Conservation (phyloP, 30 jellyfish, hydroid and myxozoan species). For the Aurelia sp. region DNA sequence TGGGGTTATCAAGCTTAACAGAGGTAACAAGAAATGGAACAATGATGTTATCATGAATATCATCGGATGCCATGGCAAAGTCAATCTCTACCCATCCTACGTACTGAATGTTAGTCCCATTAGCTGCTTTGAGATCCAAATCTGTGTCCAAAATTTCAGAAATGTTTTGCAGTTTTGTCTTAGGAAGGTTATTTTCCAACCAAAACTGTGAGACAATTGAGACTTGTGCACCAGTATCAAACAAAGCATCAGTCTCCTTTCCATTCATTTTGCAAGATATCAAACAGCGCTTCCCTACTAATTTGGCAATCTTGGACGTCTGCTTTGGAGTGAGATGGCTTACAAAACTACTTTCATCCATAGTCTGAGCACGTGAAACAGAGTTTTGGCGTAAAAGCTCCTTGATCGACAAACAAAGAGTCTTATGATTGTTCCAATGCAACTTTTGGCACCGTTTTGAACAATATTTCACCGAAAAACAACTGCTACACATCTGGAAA, state of each 20-base stretch:
- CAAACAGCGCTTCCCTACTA: slow-evolving; percentile 20
- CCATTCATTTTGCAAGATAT: slow-evolving; percentile 15
- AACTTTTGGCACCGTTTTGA: too few relatives aligned
- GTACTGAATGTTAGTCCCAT: slow-evolving; percentile 42
- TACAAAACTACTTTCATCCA: not conserved
- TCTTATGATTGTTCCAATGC: slow-evolving; percentile 30
- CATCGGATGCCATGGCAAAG: too few relatives aligned
- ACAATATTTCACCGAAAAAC: too few relatives aligned
- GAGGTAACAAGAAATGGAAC: too few relatives aligned
- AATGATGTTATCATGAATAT: too few relatives aligned
- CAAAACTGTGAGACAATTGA: slow-evolving; percentile 28
- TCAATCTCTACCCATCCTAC: not conserved
- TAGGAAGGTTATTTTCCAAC: slow-evolving; percentile 11
- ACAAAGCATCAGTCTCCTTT: slow-evolving; percentile 15
- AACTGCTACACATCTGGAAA: too few relatives aligned
- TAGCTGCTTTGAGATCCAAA: slow-evolving; percentile 28
- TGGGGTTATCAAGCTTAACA: not conserved
- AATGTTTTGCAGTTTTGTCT: slow-evolving; percentile 25
- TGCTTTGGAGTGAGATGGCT: slow-evolving; percentile 52
- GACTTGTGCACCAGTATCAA: slow-evolving; percentile 56
- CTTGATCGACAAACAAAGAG: slow-evolving; percentile 3
- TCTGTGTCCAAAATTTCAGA: slow-evolving; percentile 18
- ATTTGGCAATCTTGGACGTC: slow-evolving; percentile 16
- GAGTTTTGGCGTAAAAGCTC: not conserved
- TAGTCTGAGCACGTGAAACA: not conserved